Evolutionary conservation across 2,113 vertebrate genomes (phyloP), one percentile per base, ranked within the genome.

Genomic region (Stigmatopora nigra): DNA sequence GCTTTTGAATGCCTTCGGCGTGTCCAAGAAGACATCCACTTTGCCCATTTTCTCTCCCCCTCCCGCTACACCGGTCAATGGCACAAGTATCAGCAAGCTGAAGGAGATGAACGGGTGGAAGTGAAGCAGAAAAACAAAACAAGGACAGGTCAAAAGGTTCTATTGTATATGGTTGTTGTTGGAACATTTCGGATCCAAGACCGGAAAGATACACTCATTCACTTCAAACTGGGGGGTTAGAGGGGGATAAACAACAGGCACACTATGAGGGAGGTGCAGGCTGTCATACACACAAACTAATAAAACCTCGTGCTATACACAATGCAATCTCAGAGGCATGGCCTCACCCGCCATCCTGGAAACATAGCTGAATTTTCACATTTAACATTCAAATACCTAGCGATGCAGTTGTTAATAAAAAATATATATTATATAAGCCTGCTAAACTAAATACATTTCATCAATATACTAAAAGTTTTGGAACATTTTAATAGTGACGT

Each of bases 101-200:
- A 87, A 87, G 25, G 88, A 89, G 77, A 73, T 86, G 81, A 88
- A 89, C 3, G 86, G 88, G 57, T 89, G 88, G 88, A 87, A 87
- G 79, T 88, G 77, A 87, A 36, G 3, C 13, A 35, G 15, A 13
- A 58, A 38, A 61, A 38, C 14, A 52, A 11, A 22, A 13, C 19
- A 22, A 36, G 55, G 31, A 57, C 31, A 15, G n/a, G 10, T 13
- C 36, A 25, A 31, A 1, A 0, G 20, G 38, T 46, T 62, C 44
- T 48, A 71, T 44, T 4, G 4, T 44, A 57, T 70, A 62, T 76
- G 75, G 78, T 78, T 67, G 62, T 65, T 72, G 47, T 75, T 31
- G 25, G 25, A 31, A 31, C 25, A 31, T 31, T 31, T 31, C 25
- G 25, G 25, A 31, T 31, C 25, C 25, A 31, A 31, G 25, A 31